A percentile compares a stretch with the other conserved stretches of the same genome.
Conservation (phyloP, 2,113 vertebrate species). For the Coregonus clupeaformis region DNA sequence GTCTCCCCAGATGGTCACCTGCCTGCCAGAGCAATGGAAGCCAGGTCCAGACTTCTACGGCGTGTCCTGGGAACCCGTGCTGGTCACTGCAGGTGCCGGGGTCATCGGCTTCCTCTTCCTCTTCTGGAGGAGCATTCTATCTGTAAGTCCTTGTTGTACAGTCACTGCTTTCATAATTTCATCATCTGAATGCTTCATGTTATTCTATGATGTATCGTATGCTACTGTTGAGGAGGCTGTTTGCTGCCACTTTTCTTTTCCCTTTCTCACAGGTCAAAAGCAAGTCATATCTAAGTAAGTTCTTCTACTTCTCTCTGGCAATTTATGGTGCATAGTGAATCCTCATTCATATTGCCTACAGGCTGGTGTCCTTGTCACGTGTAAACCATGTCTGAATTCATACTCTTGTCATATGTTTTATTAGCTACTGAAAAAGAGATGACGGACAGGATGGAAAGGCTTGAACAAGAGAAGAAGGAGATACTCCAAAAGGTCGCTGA, state of each 20-base stretch:
- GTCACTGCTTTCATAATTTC: neutral
- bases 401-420: neutral
- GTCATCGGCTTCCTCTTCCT: slow-evolving; percentile 80
- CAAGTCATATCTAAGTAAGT: slow-evolving; percentile 88
- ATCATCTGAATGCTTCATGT: neutral
- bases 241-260: neutral
- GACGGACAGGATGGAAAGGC: slow-evolving; percentile 78
- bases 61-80: slow-evolving; percentile 86
- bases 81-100: slow-evolving; percentile 81
- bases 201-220: neutral
- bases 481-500: slow-evolving; percentile 79
- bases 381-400: neutral
- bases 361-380: neutral
- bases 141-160: slow-evolving; percentile 73
- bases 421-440: slow-evolving; percentile 89
- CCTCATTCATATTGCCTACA: neutral
- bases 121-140: slow-evolving; percentile 89
- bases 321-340: neutral
- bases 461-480: slow-evolving; percentile 83
- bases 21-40: slow-evolving; percentile 84
- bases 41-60: slow-evolving; percentile 89
- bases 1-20: slow-evolving; percentile 78
- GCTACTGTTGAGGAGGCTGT: neutral
- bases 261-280: slow-evolving; percentile 82
- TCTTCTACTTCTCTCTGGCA: neutral